phyloP scores from a whole-genome alignment of 2,113 vertebrate species.

The Microtus montanus region DNA sequence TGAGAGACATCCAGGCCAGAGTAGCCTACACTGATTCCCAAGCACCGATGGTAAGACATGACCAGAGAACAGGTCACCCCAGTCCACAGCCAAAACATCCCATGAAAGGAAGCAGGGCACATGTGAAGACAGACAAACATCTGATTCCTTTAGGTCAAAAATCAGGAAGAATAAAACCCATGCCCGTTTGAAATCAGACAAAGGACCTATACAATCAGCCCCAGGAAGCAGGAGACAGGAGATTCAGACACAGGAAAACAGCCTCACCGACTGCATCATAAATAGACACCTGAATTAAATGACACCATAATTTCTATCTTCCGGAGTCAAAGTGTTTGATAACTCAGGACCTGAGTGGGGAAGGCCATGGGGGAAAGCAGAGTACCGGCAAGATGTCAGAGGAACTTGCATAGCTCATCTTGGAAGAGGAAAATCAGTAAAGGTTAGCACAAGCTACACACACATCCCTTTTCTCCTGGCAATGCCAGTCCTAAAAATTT shows the following conservation, averaged over 20 bases:
- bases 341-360: not conserved
- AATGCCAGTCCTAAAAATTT: not conserved
- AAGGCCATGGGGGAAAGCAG: not conserved
- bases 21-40: not conserved
- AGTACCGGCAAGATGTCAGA: fast-evolving
- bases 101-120: not conserved
- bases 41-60: not conserved
- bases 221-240: not conserved
- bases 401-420: no score
- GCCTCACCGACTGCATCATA: not conserved
- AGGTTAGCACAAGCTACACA: not conserved
- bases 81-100: not conserved
- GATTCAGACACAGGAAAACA: not conserved
- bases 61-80: not conserved
- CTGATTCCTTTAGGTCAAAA: not conserved
- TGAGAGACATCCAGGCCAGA: not conserved
- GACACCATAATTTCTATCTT: not conserved
- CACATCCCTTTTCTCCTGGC: not conserved
- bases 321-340: not conserved
- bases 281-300: not conserved
- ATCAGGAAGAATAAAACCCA: not conserved
- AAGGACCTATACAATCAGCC: not conserved
- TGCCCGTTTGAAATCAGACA: not conserved
- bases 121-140: no score
- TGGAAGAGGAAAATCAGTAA: not conserved